phyloP scores from a whole-genome alignment of 2,797 vertebrate genomes.

The Takifugu ocellatus region DNA sequence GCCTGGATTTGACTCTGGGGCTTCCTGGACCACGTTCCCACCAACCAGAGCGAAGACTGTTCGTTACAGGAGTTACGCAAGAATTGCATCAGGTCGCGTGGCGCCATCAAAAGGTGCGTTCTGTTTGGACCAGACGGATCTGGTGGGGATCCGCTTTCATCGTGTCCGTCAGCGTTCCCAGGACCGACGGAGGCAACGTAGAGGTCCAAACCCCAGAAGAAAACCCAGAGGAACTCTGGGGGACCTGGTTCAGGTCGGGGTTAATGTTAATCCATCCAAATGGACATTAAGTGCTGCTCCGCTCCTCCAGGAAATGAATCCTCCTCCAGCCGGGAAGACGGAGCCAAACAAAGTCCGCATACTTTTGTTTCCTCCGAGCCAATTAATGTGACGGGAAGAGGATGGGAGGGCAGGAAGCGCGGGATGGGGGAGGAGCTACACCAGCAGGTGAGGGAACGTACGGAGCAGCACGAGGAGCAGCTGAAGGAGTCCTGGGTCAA shows the following conservation, averaged over 20 bases:
- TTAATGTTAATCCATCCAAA: constrained; percentile 13
- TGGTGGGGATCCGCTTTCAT: constrained; percentile 22
- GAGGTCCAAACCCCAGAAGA: constrained; percentile 4
- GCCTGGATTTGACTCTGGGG: too few species aligned
- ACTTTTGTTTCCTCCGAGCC: constrained; percentile 40
- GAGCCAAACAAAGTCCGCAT: constrained; percentile 51
- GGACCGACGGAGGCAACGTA: background rate
- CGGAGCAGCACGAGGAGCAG: background rate
- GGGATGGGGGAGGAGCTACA: constrained; percentile 8
- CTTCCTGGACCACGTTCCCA: constrained; percentile 31
- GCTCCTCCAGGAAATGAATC: constrained; percentile 59
- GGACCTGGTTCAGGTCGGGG: constrained; percentile 13
- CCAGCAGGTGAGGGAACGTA: constrained; percentile 12
- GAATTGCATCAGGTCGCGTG: constrained; percentile 52
- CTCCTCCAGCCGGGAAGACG: constrained; percentile 34
- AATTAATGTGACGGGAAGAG: constrained; percentile 53
- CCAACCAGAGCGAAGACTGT: too few species aligned
- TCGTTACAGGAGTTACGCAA: constrained; percentile 41
- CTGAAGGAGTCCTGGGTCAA: background rate
- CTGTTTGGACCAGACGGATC: constrained; percentile 25
- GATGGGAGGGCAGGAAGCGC: background rate
- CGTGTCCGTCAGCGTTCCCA: constrained; percentile 21
- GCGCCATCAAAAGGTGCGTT: constrained; percentile 18
- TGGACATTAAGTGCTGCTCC: constrained; percentile 45
- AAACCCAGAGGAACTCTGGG: constrained; percentile 2